Evolutionary conservation across 1,140 invertebrate species (phyloP).

Genomic region (Zaprionus camerounensis): DNA sequence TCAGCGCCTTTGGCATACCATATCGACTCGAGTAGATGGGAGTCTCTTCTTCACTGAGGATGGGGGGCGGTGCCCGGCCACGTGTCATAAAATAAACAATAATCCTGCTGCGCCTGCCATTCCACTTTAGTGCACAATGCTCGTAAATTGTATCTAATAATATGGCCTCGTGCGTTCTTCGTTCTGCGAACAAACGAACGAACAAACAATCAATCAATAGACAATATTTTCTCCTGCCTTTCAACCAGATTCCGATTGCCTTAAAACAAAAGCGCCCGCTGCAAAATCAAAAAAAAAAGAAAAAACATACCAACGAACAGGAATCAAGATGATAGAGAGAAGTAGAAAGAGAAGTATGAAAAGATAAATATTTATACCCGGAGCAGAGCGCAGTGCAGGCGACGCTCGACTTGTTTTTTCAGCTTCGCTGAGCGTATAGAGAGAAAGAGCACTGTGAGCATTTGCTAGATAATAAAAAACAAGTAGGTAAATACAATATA

Average conservation of each 20-base stretch:
- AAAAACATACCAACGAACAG: constrained; percentile 16
- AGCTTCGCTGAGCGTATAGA: constrained; percentile 78
- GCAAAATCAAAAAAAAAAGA: constrained; percentile 36
- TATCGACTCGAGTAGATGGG: constrained; percentile 11
- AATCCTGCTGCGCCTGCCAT: constrained; percentile 77
- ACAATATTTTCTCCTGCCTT: constrained; percentile 73
- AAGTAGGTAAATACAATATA: constrained; percentile 83
- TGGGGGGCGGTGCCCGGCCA: constrained; percentile 43
- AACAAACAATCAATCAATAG: constrained; percentile 82
- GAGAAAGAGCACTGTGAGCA: constrained; percentile 60
- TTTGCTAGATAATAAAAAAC: constrained; percentile 82
- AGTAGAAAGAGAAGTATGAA: constrained; percentile 42
- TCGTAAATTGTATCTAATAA: constrained; percentile 79
- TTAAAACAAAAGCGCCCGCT: constrained; percentile 71
- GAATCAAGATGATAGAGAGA: constrained; percentile 47
- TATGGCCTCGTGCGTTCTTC: constrained; percentile 60
- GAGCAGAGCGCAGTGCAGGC: constrained; percentile 77
- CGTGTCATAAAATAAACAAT: constrained; percentile 82
- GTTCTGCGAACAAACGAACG: constrained; percentile 37
- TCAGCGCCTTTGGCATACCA: constrained; percentile 57
- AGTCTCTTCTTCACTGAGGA: constrained; percentile 3
- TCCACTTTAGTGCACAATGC: constrained; percentile 78
- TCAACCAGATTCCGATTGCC: constrained; percentile 68
- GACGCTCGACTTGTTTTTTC: constrained; percentile 82
- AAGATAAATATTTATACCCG: constrained; percentile 82